phyloP scores from a whole-genome alignment of 2,797 vertebrate species.

The Syngnathus rostellatus region DNA sequence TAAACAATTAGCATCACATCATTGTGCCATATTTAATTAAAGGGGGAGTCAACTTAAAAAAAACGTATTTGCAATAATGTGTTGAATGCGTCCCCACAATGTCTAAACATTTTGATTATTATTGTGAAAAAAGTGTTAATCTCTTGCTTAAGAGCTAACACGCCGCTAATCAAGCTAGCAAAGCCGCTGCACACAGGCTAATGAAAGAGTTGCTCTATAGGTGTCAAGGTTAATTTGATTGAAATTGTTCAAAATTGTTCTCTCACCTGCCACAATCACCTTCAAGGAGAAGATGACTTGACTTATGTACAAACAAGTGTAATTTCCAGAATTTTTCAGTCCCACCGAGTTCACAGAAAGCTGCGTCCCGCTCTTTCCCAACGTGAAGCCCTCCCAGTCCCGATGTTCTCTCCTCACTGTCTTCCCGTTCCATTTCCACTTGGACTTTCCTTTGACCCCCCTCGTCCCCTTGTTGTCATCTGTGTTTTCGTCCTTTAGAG shows the following conservation, averaged over 20 bases:
- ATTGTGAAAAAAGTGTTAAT: too few relatives aligned
- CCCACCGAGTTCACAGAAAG: slow-evolving; percentile 47
- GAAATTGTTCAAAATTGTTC: too few relatives aligned
- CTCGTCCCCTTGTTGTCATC: slow-evolving; percentile 29
- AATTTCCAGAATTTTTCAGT: slow-evolving; percentile 64
- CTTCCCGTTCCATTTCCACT: slow-evolving; percentile 52
- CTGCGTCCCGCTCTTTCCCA: slow-evolving; percentile 12
- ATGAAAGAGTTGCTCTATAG: too few relatives aligned
- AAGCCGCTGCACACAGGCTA: too few relatives aligned
- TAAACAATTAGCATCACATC: not conserved
- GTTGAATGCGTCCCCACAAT: too few relatives aligned
- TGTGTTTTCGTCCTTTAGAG: not conserved
- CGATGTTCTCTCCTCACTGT: slow-evolving; percentile 13
- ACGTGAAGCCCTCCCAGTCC: slow-evolving; percentile 7
- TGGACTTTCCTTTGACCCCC: slow-evolving; percentile 14
- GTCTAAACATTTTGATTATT: too few relatives aligned
- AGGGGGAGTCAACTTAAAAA: too few relatives aligned
- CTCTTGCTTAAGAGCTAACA: too few relatives aligned
- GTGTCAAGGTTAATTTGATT: too few relatives aligned
- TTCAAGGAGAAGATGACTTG: slow-evolving; percentile 44
- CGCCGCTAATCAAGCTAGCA: too few relatives aligned
- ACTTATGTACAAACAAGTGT: slow-evolving; percentile 61
- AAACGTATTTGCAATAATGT: too few relatives aligned
- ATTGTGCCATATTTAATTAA: not conserved
- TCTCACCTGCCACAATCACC: slow-evolving; percentile 71